A percentile compares a stretch with the other conserved stretches of the same genome.
These are phyloP conservation scores for Caloenas nicobarica DNA, from an alignment of 2,113 vertebrate species.

Conservation along the genomic window DNA sequence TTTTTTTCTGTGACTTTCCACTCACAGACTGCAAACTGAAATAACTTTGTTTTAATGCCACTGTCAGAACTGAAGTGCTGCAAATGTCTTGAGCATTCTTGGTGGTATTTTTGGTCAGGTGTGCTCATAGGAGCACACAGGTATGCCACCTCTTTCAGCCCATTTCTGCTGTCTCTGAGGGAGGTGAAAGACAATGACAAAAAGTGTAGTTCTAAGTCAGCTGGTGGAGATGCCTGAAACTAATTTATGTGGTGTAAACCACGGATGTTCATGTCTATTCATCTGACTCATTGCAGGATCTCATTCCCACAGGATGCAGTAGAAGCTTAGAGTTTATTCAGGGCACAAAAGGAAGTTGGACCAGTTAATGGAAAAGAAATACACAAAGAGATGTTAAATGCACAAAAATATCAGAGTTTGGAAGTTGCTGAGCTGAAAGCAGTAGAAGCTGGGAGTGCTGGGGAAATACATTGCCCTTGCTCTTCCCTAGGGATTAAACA, in stretches of 20 bases:
- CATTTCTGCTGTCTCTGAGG: not conserved
- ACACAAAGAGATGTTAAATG: not conserved
- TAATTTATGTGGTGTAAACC: not conserved
- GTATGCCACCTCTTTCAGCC: not conserved
- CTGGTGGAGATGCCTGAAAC: not conserved
- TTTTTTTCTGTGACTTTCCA: not conserved
- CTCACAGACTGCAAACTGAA: not conserved
- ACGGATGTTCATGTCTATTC: not conserved
- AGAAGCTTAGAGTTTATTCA: not conserved
- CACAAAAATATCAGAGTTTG: not conserved
- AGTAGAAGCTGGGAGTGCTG: not conserved
- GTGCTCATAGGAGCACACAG: fast-evolving
- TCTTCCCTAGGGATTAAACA: not conserved
- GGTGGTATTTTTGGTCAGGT: not conserved
- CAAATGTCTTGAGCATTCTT: not conserved
- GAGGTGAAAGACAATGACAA: not conserved
- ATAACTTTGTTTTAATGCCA: not conserved
- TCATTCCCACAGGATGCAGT: not conserved
- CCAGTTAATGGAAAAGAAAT: not conserved
- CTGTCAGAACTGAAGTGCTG: not conserved
- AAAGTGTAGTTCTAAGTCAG: not conserved
- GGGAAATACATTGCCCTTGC: not conserved
- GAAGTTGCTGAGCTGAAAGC: not conserved
- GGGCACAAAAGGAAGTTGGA: not conserved
- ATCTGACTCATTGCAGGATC: not conserved